Base-by-base conservation (phyloP, 2,888 invertebrate species). In the Tholera decimalis region DNA sequence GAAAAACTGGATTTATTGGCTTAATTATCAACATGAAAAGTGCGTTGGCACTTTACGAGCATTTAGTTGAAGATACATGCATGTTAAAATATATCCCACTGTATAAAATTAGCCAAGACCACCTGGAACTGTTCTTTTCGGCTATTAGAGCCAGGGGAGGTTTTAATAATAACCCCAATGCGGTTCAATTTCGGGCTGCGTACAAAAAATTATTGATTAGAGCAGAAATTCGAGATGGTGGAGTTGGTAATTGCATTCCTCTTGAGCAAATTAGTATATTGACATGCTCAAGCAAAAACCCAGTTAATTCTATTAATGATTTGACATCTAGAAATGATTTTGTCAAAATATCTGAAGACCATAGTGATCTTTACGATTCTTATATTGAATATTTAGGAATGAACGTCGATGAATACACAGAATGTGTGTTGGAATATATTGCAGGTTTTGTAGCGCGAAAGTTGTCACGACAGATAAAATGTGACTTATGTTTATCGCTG, bases 61-160 rank as follows among this genome's bases (percentile, higher is more conserved):
- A 47, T 5, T 11, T 47, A 2, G 47, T 28, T 1, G 28, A 47
- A 2, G 47, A 2, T 6, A 28, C 47, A 28, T 2, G 6, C 1
- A 28, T 28, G 18, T 18, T 28, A 8, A 28, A 47, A 13, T 47
- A 30, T 26, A 4, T 46, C n/a, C 28, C 18, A 13, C 2, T 47
- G 1, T 30, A 30, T 8, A 47, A 47, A 11, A 47, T 47, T 39
- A 46, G 81, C 46, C 60, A 66, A 28, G 51, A 66, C 9, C 55
- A 66, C 18, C 0, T 60, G 0, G 65, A 60, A 3, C 41, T 54
- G 0, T 51, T 61, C 13, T 66, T 66, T 28, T 66, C 70, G 0
- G 56, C 76, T 3, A 59, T 82, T 0, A 57, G 77, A 66, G 69
- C 11, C 53, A 0, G n/a, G n/a, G n/a, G n/a, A n/a, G n/a, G n/a